Conservation (phyloP, 1,140 invertebrate species). For the Euwallacea similis region DNA sequence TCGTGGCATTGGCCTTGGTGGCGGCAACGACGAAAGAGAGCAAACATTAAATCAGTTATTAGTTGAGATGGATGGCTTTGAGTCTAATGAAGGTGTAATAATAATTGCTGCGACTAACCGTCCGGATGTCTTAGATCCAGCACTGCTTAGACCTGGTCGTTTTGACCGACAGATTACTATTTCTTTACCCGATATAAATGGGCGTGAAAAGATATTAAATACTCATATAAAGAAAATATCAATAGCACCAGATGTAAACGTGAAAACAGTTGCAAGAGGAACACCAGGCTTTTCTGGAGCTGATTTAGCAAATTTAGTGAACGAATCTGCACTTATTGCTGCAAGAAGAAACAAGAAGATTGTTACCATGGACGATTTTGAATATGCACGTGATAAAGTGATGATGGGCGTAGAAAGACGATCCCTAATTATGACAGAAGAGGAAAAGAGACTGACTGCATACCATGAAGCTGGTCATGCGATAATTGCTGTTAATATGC, state of each 20-base stretch:
- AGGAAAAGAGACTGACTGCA: constrained; percentile 98
- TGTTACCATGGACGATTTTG: constrained; percentile 92
- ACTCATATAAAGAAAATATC: background rate
- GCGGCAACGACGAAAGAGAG: constrained; percentile 32
- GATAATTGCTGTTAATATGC: no score
- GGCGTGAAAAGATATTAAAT: background rate
- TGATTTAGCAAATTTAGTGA: constrained; percentile 99
- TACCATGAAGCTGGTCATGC: constrained; percentile 99
- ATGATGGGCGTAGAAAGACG: constrained; percentile 98
- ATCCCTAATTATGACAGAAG: constrained; percentile 96
- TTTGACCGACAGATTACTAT: constrained; percentile 70
- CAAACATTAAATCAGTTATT: constrained; percentile 50
- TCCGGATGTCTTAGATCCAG: constrained; percentile 92
- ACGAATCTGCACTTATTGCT: constrained; percentile 97
- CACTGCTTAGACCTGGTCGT: constrained; percentile 86
- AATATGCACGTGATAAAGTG: constrained; percentile 96
- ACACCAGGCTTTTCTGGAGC: constrained; percentile 86
- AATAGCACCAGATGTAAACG: background rate
- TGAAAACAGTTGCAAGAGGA: background rate
- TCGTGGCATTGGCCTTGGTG: background rate
- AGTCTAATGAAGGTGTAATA: constrained; percentile 69
- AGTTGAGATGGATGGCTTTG: constrained; percentile 48
- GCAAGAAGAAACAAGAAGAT: constrained; percentile 82
- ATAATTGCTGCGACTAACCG: constrained; percentile 89
- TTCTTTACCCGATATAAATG: background rate